These are phyloP conservation scores for Lonchura striata DNA, from an alignment of 2,113 vertebrate genomes.

Conservation along the genomic window DNA sequence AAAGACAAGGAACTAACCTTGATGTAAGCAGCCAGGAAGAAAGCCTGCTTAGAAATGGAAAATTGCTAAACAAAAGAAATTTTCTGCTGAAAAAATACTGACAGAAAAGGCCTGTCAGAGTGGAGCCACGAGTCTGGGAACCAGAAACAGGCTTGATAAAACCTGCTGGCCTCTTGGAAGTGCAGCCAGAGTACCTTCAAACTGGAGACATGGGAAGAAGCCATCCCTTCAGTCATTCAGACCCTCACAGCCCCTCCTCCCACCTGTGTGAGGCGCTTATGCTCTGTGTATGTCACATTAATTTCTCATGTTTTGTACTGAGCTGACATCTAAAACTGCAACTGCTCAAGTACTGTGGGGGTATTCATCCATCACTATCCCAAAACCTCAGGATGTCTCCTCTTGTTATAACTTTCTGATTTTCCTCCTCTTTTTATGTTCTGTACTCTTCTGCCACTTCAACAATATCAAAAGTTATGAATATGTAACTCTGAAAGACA, in stretches of 20 bases:
- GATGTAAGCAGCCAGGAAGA: not conserved
- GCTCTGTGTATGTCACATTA: not conserved
- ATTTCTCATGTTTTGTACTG: not conserved
- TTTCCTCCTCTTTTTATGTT: not conserved
- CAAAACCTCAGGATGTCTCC: not conserved
- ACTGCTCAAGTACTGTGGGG: not conserved
- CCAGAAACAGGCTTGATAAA: not conserved
- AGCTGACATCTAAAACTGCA: not conserved
- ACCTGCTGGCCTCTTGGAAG: not conserved
- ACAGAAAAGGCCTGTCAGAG: not conserved
- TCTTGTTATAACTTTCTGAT: not conserved
- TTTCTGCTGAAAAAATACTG: not conserved
- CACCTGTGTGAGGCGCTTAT: not conserved
- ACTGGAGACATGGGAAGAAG: not conserved
- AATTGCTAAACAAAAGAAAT: not conserved
- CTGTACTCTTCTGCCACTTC: not conserved
- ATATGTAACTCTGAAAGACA: not conserved
- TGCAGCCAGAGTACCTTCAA: not conserved
- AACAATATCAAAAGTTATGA: not conserved
- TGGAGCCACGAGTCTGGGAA: not conserved
- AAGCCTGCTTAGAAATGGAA: not conserved
- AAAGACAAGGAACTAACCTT: not conserved
- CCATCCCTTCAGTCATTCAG: not conserved
- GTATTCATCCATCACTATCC: not conserved
- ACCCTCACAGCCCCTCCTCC: not conserved